Evolutionary conservation across 2,888 invertebrate genomes (phyloP), one percentile per base, ranked within the genome.

Genomic region (Poecilobothrus nobilitatus): DNA sequence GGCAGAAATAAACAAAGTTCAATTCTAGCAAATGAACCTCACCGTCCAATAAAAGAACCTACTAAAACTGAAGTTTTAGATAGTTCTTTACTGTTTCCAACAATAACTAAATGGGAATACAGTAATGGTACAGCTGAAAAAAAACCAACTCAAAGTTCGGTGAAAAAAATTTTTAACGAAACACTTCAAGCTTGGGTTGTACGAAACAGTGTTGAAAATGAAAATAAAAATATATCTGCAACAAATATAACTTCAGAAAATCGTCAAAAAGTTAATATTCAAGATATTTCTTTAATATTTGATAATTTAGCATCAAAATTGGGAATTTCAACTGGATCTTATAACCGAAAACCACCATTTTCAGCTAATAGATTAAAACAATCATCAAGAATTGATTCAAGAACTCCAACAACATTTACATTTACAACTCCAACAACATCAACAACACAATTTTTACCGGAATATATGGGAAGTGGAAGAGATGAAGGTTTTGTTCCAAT

Each of bases 201-300:
- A 2, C 53, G n/a, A 53, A 15, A 53, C 18, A 15, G 18, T n/a
- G 15, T 80, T 0, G 86, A 84, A 77, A 86, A 87, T 76, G 73
- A 79, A 27, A 79, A 78, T 53, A 33, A 18, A 53, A 78, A 77
- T 62, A 67, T 77, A 1, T 79, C 79, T 3, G 75, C 78, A 33
- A 79, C 79, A 66, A 27, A 33, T 63, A 22, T 22, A 8, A 15
- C 15, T 10, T 15, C 63, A 63, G 27, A 27, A 63, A 63, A 63
- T 63, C 63, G 27, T 63, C 22, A 27, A 6, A 63, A 15, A 33
- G 18, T 15, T 81, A 83, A 70, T 78, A 80, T 87, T 72, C 84
- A 84, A 74, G 88, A 89, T 76, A 84, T 89, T 69, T 88, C 89
- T 0, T 83, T 87, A 53, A 86, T 89, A 65, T 88, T 89, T 71